Evolutionary conservation across 2,113 vertebrate species (phyloP).

Genomic region (Acanthisitta chloris): DNA sequence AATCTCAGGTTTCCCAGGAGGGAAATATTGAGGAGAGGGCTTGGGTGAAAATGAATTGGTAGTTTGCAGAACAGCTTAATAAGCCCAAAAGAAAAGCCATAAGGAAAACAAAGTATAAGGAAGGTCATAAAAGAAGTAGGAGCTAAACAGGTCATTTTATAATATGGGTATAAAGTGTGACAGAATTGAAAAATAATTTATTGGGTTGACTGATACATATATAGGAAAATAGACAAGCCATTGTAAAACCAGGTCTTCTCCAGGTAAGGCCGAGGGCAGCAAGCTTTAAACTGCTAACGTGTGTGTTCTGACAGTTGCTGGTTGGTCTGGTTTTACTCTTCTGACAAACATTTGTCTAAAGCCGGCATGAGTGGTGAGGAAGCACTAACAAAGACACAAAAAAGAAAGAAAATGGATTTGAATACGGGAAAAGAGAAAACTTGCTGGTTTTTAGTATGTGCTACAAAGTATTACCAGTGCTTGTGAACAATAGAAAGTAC

Average conservation of each 20-base stretch:
- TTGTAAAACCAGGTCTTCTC: neutral
- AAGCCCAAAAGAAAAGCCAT: neutral
- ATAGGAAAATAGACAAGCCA: neutral
- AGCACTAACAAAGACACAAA: neutral
- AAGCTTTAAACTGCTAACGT: neutral
- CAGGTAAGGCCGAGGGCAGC: neutral
- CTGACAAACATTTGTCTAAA: neutral
- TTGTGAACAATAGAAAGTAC: neutral
- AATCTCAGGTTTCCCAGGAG: neutral
- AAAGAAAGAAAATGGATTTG: neutral
- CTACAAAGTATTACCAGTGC: neutral
- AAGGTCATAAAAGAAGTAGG: neutral
- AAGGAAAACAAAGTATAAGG: neutral
- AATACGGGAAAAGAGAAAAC: neutral
- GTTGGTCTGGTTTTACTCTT: neutral
- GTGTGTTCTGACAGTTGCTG: rapidly evolving
- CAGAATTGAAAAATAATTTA: neutral
- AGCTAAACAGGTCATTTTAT: neutral
- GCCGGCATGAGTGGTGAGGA: neutral
- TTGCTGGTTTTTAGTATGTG: neutral
- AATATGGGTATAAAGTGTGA: neutral
- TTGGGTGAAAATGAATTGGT: neutral
- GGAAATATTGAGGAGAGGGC: neutral
- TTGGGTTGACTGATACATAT: neutral
- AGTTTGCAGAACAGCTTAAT: neutral